Percentiles rank a stretch among this genome's conserved stretches.
Evolutionary conservation across 2,797 vertebrate genomes (phyloP).

Genomic region (Rhinoraja longicauda): DNA sequence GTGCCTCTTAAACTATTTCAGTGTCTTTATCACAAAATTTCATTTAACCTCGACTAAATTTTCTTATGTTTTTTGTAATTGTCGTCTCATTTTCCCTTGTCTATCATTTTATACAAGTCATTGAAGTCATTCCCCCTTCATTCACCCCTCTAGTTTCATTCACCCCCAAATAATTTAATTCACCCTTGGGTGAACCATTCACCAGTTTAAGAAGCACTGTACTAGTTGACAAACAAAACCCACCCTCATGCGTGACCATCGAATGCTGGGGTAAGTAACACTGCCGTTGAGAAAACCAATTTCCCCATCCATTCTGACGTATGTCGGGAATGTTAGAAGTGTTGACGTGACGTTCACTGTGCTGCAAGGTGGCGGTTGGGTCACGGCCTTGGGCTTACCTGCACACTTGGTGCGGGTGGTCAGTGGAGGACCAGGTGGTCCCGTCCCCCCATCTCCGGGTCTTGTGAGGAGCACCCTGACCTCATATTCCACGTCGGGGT

Average conservation of each 20-base stretch:
- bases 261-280: not conserved
- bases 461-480: conserved; percentile 87
- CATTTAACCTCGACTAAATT: too few relatives aligned
- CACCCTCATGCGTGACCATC: not conserved
- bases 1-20: too few relatives aligned
- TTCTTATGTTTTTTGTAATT: too few relatives aligned
- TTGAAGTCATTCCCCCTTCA: too few relatives aligned
- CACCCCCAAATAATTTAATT: too few relatives aligned
- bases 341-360: not conserved
- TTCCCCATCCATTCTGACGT: not conserved
- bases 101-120: too few relatives aligned
- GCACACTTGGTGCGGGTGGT: conserved; percentile 93
- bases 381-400: conserved; percentile 57
- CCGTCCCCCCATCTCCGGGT: conserved; percentile 87
- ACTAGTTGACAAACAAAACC: not conserved
- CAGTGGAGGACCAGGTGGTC: conserved; percentile 81
- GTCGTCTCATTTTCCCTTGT: too few relatives aligned
- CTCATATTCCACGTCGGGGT: conserved; percentile 93
- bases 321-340: not conserved
- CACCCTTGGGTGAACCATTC: too few relatives aligned
- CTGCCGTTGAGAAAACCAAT: not conserved
- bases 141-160: too few relatives aligned
- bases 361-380: not conserved
- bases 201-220: too few relatives aligned
- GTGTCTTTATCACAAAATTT: too few relatives aligned